These are phyloP conservation scores for Micoletzkya japonica DNA, from an alignment of 2,888 invertebrate species.

Conservation along the genomic window DNA sequence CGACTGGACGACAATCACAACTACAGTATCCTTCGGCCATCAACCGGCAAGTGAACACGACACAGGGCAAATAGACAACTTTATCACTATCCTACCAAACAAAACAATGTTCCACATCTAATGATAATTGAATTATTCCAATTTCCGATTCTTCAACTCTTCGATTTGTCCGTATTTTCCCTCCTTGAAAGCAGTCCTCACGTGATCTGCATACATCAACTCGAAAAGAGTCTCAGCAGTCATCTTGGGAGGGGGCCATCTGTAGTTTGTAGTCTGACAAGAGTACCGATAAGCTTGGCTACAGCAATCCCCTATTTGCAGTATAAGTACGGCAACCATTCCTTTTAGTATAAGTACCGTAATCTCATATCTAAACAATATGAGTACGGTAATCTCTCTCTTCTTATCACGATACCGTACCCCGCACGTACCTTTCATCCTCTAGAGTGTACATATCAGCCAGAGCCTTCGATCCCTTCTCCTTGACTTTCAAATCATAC, in stretches of 20 bases:
- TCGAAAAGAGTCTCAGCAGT: conserved; percentile 59
- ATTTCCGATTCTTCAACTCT: neutral
- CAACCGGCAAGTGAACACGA: conserved; percentile 1
- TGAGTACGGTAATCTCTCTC: too few relatives aligned
- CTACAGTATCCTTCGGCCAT: neutral
- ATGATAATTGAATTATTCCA: neutral
- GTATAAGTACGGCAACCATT: too few relatives aligned
- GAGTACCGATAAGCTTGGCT: too few relatives aligned
- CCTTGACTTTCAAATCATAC: conserved; percentile 49
- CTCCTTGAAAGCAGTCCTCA: conserved; percentile 38
- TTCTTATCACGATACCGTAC: neutral
- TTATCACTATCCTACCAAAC: too few relatives aligned
- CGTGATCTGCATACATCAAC: conserved; percentile 52
- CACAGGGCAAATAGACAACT: too few relatives aligned
- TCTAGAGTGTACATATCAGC: conserved; percentile 56
- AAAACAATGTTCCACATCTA: conserved; percentile 7
- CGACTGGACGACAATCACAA: neutral
- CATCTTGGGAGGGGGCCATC: conserved; percentile 62
- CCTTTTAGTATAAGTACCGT: too few relatives aligned
- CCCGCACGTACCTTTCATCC: conserved; percentile 40
- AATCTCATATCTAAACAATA: too few relatives aligned
- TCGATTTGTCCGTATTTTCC: conserved; percentile 26
- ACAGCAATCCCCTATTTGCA: too few relatives aligned
- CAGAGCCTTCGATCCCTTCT: conserved; percentile 51
- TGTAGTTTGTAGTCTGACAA: conserved; percentile 6